Percentiles rank a stretch among this genome's conserved stretches.
phyloP scores from a whole-genome alignment of 37 sponge, comb jelly and placozoan species.

The Diacarnus erythraeanus region DNA sequence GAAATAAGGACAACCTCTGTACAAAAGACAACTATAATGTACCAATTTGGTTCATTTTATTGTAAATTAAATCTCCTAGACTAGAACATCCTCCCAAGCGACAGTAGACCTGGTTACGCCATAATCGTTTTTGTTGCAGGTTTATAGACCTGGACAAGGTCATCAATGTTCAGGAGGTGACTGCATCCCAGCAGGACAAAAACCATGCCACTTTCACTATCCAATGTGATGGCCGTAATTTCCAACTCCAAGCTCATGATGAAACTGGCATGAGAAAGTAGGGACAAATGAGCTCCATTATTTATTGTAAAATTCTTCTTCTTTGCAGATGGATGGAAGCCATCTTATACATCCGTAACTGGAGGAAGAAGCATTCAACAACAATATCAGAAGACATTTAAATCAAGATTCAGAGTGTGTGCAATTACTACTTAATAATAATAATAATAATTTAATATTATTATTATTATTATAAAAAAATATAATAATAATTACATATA shows the following conservation, averaged over 20 bases:
- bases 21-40: no score
- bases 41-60: neutral
- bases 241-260: constrained; percentile 68
- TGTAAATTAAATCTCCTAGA: neutral
- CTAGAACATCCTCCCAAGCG: neutral
- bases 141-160: constrained; percentile 72
- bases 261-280: constrained; percentile 70
- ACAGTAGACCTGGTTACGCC: no score
- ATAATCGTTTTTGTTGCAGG: constrained; percentile 17
- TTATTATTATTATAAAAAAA: neutral
- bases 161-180: constrained; percentile 43
- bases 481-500: neutral
- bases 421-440: no score
- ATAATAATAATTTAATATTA: neutral
- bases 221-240: constrained; percentile 66
- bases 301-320: neutral
- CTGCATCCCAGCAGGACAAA: constrained; percentile 66
- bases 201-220: constrained; percentile 69
- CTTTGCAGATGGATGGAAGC: constrained; percentile 58
- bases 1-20: no score
- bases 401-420: neutral
- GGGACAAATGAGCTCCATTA: neutral
- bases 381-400: neutral
- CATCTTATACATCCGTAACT: constrained; percentile 39
- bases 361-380: neutral